phyloP scores from a whole-genome alignment of 2,797 vertebrate genomes.

The Girardinus metallicus region DNA sequence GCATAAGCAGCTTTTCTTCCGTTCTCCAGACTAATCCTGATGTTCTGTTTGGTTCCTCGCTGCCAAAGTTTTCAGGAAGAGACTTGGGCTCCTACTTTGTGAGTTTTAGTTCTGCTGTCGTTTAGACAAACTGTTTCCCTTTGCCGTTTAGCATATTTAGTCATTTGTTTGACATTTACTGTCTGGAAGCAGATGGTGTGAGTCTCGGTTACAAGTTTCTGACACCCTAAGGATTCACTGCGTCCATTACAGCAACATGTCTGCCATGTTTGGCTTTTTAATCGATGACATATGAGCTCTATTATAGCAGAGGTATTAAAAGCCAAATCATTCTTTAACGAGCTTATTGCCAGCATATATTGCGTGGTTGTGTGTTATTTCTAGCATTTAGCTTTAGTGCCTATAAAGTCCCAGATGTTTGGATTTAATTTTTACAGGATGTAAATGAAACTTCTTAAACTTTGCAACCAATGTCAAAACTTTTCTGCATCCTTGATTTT shows the following conservation, averaged over 20 bases:
- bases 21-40: slow-evolving; percentile 2
- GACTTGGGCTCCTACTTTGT: slow-evolving; percentile 25
- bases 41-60: slow-evolving; percentile 21
- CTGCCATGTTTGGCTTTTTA: slow-evolving; percentile 46
- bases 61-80: slow-evolving; percentile 11
- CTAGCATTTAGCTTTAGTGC: slow-evolving; percentile 24
- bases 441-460: slow-evolving; percentile 40
- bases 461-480: slow-evolving; percentile 21
- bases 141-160: slow-evolving; percentile 67
- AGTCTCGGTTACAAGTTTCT: slow-evolving; percentile 72
- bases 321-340: slow-evolving; percentile 61
- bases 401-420: slow-evolving; percentile 53
- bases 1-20: too few species aligned
- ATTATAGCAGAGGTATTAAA: slow-evolving; percentile 63
- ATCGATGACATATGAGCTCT: slow-evolving; percentile 61
- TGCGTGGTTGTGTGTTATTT: slow-evolving; percentile 25
- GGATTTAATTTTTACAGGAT: slow-evolving; percentile 26
- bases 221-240: slow-evolving; percentile 70
- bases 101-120: slow-evolving; percentile 44
- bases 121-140: slow-evolving; percentile 65
- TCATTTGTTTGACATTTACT: slow-evolving; percentile 70
- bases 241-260: slow-evolving; percentile 62
- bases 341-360: slow-evolving; percentile 45
- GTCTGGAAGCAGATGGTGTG: slow-evolving; percentile 71
- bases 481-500: slow-evolving; percentile 1